Evolutionary conservation across 2,797 vertebrate species (phyloP).

Genomic region (Pelobates cultripes): DNA sequence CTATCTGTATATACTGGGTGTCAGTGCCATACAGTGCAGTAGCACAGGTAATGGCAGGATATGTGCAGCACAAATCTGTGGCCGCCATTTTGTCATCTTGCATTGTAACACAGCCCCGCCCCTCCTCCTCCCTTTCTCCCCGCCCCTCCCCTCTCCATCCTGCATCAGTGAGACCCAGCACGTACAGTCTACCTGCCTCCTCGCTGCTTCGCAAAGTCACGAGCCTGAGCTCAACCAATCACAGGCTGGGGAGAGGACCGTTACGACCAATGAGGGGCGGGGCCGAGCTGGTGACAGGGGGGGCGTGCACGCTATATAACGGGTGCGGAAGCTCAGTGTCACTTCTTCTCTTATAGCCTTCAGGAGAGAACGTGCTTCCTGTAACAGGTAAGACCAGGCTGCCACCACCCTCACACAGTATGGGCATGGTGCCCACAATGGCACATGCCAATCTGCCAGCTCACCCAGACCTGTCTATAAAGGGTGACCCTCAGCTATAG

Average conservation of each 20-base stretch:
- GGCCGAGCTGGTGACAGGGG: background rate
- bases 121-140: background rate
- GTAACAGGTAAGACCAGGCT: slow-evolving; percentile 22
- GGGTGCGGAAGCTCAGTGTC: background rate
- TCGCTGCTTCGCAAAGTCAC: slow-evolving; percentile 9
- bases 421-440: too few relatives aligned
- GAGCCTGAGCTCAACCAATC: slow-evolving; percentile 40
- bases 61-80: background rate
- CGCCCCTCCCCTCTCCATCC: background rate
- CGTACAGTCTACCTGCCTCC: slow-evolving; percentile 31
- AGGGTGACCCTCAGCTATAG: too few relatives aligned
- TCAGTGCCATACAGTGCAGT: too few relatives aligned
- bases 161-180: background rate
- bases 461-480: too few relatives aligned
- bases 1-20: too few relatives aligned
- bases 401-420: background rate
- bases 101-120: background rate
- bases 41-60: too few relatives aligned
- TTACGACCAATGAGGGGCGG: background rate
- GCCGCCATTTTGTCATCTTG: background rate
- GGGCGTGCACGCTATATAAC: slow-evolving; percentile 14
- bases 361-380: background rate
- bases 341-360: background rate
- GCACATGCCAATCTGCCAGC: too few relatives aligned
- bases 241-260: background rate